These are phyloP conservation scores for Drosophila siamana DNA, from an alignment of 2,888 invertebrate genomes.

Conservation along the genomic window DNA sequence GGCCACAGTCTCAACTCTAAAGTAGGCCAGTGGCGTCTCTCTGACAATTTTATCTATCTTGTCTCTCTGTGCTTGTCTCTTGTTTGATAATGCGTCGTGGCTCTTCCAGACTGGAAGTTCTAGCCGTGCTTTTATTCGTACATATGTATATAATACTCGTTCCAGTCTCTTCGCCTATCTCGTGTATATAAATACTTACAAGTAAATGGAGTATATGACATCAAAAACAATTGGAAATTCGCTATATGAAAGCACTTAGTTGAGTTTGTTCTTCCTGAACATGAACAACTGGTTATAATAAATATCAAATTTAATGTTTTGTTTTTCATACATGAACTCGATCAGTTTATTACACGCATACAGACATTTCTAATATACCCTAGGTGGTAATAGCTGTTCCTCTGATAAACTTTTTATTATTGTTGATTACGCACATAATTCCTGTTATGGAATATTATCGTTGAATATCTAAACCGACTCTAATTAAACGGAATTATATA, in stretches of 20 bases:
- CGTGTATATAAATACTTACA: not conserved
- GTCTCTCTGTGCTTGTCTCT: constrained; percentile 30
- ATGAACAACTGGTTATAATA: not conserved
- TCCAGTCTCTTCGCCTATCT: not conserved
- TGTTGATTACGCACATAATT: not conserved
- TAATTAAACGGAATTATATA: too few species aligned
- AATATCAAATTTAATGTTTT: not conserved
- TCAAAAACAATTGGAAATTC: not conserved
- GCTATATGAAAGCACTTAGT: not conserved
- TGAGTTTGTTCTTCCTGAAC: not conserved
- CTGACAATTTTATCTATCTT: constrained; percentile 23
- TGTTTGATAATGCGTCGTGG: constrained; percentile 26
- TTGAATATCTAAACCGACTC: not conserved
- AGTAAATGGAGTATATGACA: not conserved
- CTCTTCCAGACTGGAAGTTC: constrained; percentile 2
- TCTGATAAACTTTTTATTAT: not conserved
- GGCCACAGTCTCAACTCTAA: constrained; percentile 25
- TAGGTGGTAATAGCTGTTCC: not conserved
- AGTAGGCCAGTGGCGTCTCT: constrained; percentile 49
- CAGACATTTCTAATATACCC: not conserved
- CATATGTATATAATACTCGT: not conserved
- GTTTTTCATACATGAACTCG: not conserved
- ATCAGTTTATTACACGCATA: too few species aligned
- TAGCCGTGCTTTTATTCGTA: not conserved
- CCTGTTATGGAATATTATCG: not conserved